Evolutionary conservation across 2,797 vertebrate species (phyloP), one percentile per base, ranked within the genome.

Genomic region (Labeo calbasu): DNA sequence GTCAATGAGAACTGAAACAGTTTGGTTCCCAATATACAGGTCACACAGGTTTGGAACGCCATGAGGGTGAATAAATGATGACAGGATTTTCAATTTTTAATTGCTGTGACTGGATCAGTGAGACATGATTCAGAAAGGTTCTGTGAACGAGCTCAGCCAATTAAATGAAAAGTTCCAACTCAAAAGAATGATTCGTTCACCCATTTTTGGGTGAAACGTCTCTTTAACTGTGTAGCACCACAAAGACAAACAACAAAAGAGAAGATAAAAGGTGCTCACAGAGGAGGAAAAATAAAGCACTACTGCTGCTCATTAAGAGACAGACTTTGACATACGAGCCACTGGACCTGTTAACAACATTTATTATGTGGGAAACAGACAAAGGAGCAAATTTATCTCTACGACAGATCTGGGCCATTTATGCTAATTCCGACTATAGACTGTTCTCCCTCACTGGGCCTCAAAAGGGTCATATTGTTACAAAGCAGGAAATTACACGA

Each of bases 321-420:
- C 92, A 93, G 68, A 93, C 93, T 94, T 92, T 96, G 95, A 96
- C 93, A 95, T 94, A 94, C 94, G 95, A 96, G 95, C 94, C 92
- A 91, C 93, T 94, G 95, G 92, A 93, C 93, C 94, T 93, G 95
- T 96, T 96, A 95, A 96, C 93, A 95, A 94, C 94, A 95, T 94
- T 96, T 95, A 96, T 93, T 94, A 94, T 93, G 94, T 91, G 94
- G 92, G 94, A 93, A 94, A 93, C 92, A 96, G 93, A 97, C 96
- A 96, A 96, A 96, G 94, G 95, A 91, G 94, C 92, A 94, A 94
- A 97, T 96, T 94, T 95, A 96, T 97, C 95, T 96, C 92, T 89
- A 87, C 93, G 95, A 97, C 95, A 96, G 94, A 96, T 95, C 94
- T 95, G 93, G 95, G 96, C 94, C 93, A 92, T 95, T 96, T 95